A percentile compares a stretch with the other conserved stretches of the same genome.
Conservation (phyloP, 1,140 invertebrate genomes). For the Lucilia cuprina region DNA sequence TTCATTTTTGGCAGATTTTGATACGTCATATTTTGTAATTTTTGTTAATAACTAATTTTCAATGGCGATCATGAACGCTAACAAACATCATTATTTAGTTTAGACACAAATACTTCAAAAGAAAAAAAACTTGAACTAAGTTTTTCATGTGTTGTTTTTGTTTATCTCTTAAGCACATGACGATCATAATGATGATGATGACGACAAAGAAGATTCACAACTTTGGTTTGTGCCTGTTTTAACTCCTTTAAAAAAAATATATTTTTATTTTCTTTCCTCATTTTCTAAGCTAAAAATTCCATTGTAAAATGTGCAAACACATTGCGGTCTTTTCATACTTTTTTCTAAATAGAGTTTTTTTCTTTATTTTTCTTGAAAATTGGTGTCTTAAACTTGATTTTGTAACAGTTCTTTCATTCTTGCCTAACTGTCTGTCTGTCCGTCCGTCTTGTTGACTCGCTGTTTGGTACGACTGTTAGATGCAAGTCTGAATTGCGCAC, state of each 20-base stretch:
- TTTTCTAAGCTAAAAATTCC: not conserved
- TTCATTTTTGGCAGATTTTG: not conserved
- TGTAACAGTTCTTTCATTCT: conserved; percentile 35
- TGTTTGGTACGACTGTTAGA: no score
- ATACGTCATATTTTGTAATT: not conserved
- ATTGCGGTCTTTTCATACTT: conserved; percentile 28
- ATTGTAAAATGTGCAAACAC: conserved; percentile 6
- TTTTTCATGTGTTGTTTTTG: not conserved
- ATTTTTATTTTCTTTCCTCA: not conserved
- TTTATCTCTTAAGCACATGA: not conserved
- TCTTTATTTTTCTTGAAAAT: not conserved
- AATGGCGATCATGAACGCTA: not conserved
- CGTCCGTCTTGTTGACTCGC: not conserved
- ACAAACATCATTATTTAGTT: not conserved
- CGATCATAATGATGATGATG: not conserved
- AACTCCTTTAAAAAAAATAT: not conserved
- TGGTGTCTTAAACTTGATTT: conserved; percentile 35
- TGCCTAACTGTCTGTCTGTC: conserved; percentile 12
- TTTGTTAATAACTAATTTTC: not conserved
- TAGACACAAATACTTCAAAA: not conserved
- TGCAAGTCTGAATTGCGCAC: not conserved
- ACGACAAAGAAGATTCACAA: not conserved
- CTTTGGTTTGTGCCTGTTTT: not conserved
- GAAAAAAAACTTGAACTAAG: no score
- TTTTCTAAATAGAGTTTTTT: conserved; percentile 1